A percentile compares a stretch with the other conserved stretches of the same genome.
These are phyloP conservation scores for Lithosia quadra DNA, from an alignment of 2,888 invertebrate species.

Conservation along the genomic window DNA sequence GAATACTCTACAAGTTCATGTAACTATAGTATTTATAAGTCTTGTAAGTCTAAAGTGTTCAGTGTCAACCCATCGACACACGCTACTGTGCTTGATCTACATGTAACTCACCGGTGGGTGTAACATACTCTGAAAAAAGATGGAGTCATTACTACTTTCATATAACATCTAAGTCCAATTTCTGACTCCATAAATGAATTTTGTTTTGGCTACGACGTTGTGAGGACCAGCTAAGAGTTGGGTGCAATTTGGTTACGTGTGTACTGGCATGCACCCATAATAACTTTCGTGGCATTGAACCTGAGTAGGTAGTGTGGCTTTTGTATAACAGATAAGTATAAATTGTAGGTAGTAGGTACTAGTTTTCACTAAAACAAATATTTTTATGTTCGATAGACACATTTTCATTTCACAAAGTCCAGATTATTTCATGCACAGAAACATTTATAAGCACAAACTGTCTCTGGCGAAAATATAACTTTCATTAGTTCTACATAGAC, in stretches of 20 bases:
- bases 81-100: constrained; percentile 78
- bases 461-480: constrained; percentile 28
- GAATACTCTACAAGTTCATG: constrained; percentile 22
- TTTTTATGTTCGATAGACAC: constrained; percentile 19
- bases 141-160: constrained; percentile 84
- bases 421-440: constrained; percentile 53
- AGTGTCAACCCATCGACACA: constrained; percentile 48
- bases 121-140: constrained; percentile 87
- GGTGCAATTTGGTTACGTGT: constrained; percentile 47
- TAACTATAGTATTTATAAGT: constrained; percentile 28
- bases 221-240: constrained; percentile 47
- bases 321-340: neutral
- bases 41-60: constrained; percentile 25
- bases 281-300: constrained; percentile 30
- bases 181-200: constrained; percentile 81
- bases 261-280: constrained; percentile 52
- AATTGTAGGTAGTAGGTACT: constrained; percentile 13
- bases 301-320: constrained; percentile 13
- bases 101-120: constrained; percentile 84
- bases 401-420: constrained; percentile 30
- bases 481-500: constrained; percentile 33
- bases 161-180: constrained; percentile 76
- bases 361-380: constrained; percentile 16
- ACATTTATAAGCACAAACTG: constrained; percentile 49
- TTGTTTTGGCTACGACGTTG: constrained; percentile 60